Conservation (phyloP, 2,888 invertebrate species). For the Nudaria mundana region DNA sequence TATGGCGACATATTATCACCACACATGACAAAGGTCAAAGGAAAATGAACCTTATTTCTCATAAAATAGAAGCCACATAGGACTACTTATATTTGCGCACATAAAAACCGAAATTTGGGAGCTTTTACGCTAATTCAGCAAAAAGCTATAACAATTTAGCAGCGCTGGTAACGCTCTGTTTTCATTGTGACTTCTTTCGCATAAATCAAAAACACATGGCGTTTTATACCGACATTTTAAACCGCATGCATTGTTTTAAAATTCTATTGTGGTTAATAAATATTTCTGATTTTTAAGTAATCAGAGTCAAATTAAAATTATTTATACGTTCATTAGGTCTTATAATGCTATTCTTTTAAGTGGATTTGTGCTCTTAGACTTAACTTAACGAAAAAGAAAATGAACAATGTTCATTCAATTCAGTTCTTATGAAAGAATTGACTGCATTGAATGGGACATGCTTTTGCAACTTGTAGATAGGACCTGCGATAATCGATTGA, state of each 20-base stretch:
- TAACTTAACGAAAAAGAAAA: no score
- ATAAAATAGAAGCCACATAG: slow-evolving; percentile 14
- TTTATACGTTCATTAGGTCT: no score
- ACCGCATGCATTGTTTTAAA: neutral
- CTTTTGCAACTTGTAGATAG: no score
- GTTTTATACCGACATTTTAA: slow-evolving; percentile 2
- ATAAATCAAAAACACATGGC: slow-evolving; percentile 9
- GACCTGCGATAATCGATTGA: no score
- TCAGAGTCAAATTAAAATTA: no score
- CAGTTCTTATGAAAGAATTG: no score
- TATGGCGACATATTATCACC: neutral
- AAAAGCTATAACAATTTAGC: slow-evolving; percentile 41
- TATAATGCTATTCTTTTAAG: no score
- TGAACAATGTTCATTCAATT: no score
- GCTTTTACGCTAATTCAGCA: slow-evolving; percentile 38
- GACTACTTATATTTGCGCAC: slow-evolving; percentile 16
- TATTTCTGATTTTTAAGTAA: neutral
- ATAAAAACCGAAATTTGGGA: slow-evolving; percentile 21
- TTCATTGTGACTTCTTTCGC: slow-evolving; percentile 5
- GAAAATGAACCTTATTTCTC: neutral
- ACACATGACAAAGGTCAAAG: neutral
- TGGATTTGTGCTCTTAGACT: no score
- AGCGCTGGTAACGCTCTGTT: slow-evolving; percentile 22
- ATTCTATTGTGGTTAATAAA: neutral
- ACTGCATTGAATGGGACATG: no score